Evolutionary conservation across 2,113 vertebrate species (phyloP).

Genomic region (Aleadryas rufinucha): DNA sequence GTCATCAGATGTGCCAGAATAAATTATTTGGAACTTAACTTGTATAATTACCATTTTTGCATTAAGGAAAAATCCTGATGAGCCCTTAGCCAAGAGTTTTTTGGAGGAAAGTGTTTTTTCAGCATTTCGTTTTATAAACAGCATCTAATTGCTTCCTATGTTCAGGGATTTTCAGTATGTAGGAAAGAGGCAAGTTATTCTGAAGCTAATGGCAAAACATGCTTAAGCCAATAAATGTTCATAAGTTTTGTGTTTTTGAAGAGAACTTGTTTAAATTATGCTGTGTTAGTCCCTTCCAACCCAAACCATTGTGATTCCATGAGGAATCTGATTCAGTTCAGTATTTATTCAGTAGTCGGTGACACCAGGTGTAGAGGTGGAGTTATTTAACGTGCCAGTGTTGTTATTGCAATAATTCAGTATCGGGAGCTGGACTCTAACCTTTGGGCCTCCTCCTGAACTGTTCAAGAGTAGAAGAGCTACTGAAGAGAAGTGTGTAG

Average conservation of each 20-base stretch:
- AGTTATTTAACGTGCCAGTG: neutral
- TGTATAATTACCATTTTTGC: neutral
- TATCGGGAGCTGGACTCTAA: neutral
- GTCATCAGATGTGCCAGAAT: neutral
- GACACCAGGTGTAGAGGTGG: neutral
- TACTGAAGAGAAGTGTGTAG: neutral
- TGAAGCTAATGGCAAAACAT: neutral
- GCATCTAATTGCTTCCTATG: neutral
- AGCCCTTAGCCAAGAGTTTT: conserved; percentile 16
- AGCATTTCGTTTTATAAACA: conserved; percentile 19
- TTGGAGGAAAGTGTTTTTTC: neutral
- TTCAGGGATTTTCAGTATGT: neutral
- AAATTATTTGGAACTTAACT: neutral
- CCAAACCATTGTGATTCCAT: neutral
- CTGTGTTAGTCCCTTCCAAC: neutral
- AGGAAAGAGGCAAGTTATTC: neutral
- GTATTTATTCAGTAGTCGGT: neutral
- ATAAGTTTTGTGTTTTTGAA: neutral
- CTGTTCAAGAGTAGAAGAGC: neutral
- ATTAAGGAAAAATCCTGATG: neutral
- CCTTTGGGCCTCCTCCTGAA: neutral
- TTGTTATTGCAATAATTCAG: neutral
- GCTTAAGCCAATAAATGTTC: neutral
- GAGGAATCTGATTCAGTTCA: neutral
- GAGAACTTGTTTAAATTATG: neutral